These are phyloP conservation scores for Elymnias hypermnestra DNA, from an alignment of 1,140 invertebrate species.

Conservation along the genomic window DNA sequence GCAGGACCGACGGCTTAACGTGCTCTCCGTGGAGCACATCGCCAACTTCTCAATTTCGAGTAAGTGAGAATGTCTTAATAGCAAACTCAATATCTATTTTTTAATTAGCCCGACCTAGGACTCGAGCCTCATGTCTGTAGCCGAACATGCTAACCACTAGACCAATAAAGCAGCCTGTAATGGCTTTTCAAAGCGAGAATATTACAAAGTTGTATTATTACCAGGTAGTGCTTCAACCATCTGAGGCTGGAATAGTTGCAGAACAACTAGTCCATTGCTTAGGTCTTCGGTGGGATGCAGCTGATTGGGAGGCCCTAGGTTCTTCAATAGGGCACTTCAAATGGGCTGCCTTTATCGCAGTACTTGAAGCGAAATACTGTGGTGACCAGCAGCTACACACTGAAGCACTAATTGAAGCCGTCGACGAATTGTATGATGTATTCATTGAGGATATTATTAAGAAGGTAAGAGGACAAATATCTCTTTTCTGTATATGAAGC, in stretches of 20 bases:
- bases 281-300: slow-evolving; percentile 81
- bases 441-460: slow-evolving; percentile 89
- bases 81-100: too few relatives aligned
- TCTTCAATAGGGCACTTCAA: slow-evolving; percentile 78
- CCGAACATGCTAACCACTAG: too few relatives aligned
- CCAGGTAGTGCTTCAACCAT: slow-evolving; percentile 80
- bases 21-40: too few relatives aligned
- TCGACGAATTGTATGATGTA: slow-evolving; percentile 85
- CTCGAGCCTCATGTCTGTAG: too few relatives aligned
- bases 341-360: slow-evolving; percentile 83
- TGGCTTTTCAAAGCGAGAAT: too few relatives aligned
- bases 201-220: too few relatives aligned
- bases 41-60: too few relatives aligned
- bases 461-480: slow-evolving; percentile 74
- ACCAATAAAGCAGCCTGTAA: too few relatives aligned
- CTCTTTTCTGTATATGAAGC: neutral
- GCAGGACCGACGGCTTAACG: too few relatives aligned
- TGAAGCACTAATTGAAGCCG: slow-evolving; percentile 81
- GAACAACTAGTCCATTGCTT: slow-evolving; percentile 81
- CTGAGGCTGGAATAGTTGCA: slow-evolving; percentile 80
- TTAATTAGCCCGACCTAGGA: too few relatives aligned
- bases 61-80: too few relatives aligned
- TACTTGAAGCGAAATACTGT: slow-evolving; percentile 83
- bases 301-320: slow-evolving; percentile 80
- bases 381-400: slow-evolving; percentile 77